phyloP scores from a whole-genome alignment of 1,140 invertebrate species.

The Calliopsis andreniformis region DNA sequence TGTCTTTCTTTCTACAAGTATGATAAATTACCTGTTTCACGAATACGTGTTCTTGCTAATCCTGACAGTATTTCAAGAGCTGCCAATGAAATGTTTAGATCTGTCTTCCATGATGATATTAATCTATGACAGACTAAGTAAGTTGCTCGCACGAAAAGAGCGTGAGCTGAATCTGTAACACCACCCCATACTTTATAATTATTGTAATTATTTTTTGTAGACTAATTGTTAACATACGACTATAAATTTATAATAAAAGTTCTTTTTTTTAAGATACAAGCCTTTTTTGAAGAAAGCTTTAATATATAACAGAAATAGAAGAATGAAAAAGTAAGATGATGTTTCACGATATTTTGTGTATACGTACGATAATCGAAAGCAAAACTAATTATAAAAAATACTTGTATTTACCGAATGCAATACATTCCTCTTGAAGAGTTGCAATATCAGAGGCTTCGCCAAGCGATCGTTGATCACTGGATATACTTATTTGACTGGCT shows the following conservation, averaged over 20 bases:
- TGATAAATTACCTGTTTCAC: constrained; percentile 87
- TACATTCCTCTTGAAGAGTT: constrained; percentile 79
- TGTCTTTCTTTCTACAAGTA: constrained; percentile 6
- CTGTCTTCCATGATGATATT: constrained; percentile 97
- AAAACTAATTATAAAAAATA: constrained; percentile 60
- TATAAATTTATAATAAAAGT: neutral
- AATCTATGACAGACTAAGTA: constrained; percentile 96
- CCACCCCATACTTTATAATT: constrained; percentile 15
- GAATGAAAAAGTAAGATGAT: constrained; percentile 49
- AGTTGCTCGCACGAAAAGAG: constrained; percentile 93
- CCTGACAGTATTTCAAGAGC: constrained; percentile 95
- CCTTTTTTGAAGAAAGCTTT: constrained; percentile 37
- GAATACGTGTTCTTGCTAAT: constrained; percentile 91
- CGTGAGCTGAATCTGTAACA: constrained; percentile 89
- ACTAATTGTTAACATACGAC: constrained; percentile 5
- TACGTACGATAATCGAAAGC: constrained; percentile 47
- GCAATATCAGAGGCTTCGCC: constrained; percentile 79
- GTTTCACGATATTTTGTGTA: constrained; percentile 22
- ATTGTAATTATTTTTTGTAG: constrained; percentile 11
- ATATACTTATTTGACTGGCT: constrained; percentile 82
- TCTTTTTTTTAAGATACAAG: constrained; percentile 44
- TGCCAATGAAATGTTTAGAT: constrained; percentile 96
- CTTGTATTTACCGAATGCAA: constrained; percentile 80
- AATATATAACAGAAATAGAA: constrained; percentile 53
- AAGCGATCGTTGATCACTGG: constrained; percentile 80